These are phyloP conservation scores for Equus przewalskii DNA, from an alignment of 2,113 vertebrate species.

Conservation along the genomic window DNA sequence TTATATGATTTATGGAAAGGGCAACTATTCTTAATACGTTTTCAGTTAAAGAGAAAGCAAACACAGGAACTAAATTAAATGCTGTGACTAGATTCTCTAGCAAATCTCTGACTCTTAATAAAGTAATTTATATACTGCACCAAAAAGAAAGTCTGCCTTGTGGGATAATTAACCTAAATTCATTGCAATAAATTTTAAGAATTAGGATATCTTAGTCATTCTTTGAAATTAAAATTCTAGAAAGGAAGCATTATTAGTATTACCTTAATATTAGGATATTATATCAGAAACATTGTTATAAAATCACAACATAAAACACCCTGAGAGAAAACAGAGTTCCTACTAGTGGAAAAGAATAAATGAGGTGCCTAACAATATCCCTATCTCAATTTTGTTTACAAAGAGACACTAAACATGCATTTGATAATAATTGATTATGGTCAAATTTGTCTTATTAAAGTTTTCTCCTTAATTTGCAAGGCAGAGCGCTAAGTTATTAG, in stretches of 20 bases:
- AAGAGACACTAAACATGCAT: conserved; percentile 32
- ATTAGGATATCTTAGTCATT: conserved; percentile 29
- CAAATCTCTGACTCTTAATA: not conserved
- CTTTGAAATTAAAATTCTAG: conserved; percentile 48
- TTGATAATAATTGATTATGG: not conserved
- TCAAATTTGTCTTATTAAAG: conserved; percentile 33
- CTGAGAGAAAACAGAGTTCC: not conserved
- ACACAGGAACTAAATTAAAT: conserved; percentile 8
- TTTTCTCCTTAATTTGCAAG: not conserved
- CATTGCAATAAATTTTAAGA: not conserved
- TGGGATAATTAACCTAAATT: conserved; percentile 13
- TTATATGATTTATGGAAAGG: conserved; percentile 40
- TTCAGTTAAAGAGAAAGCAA: conserved; percentile 26
- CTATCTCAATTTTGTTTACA: not conserved
- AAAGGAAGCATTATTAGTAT: conserved; percentile 16
- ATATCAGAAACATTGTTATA: conserved; percentile 31
- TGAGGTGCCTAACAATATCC: not conserved
- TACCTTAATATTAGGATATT: conserved; percentile 18
- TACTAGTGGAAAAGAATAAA: not conserved
- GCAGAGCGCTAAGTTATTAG: not conserved
- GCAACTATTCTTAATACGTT: conserved; percentile 31
- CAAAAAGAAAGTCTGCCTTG: not conserved
- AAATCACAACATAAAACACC: not conserved
- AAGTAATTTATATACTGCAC: not conserved
- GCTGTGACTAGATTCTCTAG: not conserved